phyloP scores from a whole-genome alignment of 1,140 invertebrate species.

The Apis florea region DNA sequence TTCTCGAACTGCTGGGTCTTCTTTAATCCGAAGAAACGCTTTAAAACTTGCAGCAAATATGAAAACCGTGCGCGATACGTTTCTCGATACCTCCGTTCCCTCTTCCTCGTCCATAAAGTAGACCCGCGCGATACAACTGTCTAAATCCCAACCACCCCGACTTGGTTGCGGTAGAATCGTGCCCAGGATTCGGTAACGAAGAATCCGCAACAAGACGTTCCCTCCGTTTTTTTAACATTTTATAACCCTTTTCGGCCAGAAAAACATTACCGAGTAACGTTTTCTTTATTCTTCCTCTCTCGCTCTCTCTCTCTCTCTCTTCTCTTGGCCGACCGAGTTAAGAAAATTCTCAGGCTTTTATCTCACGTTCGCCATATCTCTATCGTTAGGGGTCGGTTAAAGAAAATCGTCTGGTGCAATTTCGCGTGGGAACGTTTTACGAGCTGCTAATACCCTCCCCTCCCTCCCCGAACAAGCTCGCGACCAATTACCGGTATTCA shows the following conservation, averaged over 20 bases:
- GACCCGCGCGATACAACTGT: conserved; percentile 51
- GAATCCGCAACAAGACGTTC: conserved; percentile 18
- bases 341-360: background rate
- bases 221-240: background rate
- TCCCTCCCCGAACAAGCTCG: background rate
- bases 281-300: too few species aligned
- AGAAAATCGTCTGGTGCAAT: conserved; percentile 9
- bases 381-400: background rate
- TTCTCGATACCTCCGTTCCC: background rate
- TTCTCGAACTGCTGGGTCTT: background rate
- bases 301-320: background rate
- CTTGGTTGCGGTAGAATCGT: conserved; percentile 53
- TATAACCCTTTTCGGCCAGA: background rate
- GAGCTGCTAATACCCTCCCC: background rate
- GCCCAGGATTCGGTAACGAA: conserved; percentile 56
- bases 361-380: background rate
- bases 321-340: background rate
- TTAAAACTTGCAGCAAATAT: conserved; percentile 34
- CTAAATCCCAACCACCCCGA: conserved; percentile 36
- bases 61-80: conserved; percentile 46
- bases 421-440: conserved; percentile 20
- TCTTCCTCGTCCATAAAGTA: conserved; percentile 56
- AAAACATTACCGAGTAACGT: conserved; percentile 2
- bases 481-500: conserved; percentile 46
- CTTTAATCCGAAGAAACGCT: background rate